Conservation (phyloP, 92 coral and sea anemone genomes). For the Nematostella vectensis region DNA sequence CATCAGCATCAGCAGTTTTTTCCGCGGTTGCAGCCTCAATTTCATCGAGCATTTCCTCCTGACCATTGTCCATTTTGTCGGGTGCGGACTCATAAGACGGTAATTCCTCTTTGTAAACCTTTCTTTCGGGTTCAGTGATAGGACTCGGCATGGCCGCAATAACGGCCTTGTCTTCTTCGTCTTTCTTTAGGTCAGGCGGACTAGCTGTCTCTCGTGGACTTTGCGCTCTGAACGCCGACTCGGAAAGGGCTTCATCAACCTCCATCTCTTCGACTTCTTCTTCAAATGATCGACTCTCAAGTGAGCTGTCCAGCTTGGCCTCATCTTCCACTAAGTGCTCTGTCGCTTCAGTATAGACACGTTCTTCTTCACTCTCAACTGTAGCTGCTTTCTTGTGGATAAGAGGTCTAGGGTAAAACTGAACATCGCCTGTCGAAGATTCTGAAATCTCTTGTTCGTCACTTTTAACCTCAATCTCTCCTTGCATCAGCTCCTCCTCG, state of each 20-base stretch:
- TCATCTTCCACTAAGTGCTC: conserved; percentile 42
- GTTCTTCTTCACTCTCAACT: conserved; percentile 12
- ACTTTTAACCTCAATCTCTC: conserved; percentile 8
- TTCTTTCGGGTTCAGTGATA: background rate
- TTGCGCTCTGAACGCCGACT: conserved; percentile 51
- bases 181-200: conserved; percentile 4
- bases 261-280: conserved; percentile 53
- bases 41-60: conserved; percentile 35
- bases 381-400: conserved; percentile 6
- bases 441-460: conserved; percentile 10
- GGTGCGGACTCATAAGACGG: background rate
- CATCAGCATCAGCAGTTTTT: conserved; percentile 15
- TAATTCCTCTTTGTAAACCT: background rate
- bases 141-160: background rate
- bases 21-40: conserved; percentile 31
- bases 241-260: conserved; percentile 56
- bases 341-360: conserved; percentile 25
- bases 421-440: background rate
- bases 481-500: conserved; percentile 18
- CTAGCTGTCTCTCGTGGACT: conserved; percentile 1
- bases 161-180: conserved; percentile 9
- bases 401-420: background rate
- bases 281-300: conserved; percentile 18
- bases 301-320: conserved; percentile 19
- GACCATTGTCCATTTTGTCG: conserved; percentile 9